Evolutionary conservation across 1,140 invertebrate genomes (phyloP), one percentile per base, ranked within the genome.

Genomic region (Drosophila sproati): DNA sequence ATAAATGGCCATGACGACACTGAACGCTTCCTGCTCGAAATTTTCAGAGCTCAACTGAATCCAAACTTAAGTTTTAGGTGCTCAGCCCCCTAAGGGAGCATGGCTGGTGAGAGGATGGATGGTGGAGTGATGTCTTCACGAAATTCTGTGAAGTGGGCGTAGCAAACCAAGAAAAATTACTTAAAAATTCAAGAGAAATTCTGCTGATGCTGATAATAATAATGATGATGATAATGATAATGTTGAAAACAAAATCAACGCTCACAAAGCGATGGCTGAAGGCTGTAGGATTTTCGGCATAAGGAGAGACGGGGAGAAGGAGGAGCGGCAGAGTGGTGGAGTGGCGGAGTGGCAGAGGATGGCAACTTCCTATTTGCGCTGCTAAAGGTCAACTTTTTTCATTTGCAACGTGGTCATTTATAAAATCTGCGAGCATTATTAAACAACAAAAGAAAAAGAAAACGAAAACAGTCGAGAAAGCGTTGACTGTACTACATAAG

Each of bases 321-420:
- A 8, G 32, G 28, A 29, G 6, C 28, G 31, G 51, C 6, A 56
- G 59, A 7, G 47, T 39, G 12, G 28, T 5, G 37, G 54, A 57
- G 47, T 20, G 20, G 31, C 35, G 32, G 59, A 7, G 47, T 39
- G 12, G 28, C 7, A 41, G 54, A 57, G 47, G 31, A 56, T 35
- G 47, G 6, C 6, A 35, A 41, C 57, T 78, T 78, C 51, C 71
- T 79, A 66, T 79, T 77, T 72, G 61, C 80, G 63, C 63, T 57
- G 86, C 63, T 62, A 86, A 83, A 89, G 85, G 85, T 88, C 85
- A 88, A 89, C 80, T 78, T 55, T 63, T 68, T 89, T 73, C 85
- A 81, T 89, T 89, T 89, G 80, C 77, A 75, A 64, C 77, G 20
- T 80, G 80, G 76, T 74, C 71, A 77, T 77, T 74, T 77, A 74